Evolutionary conservation across 35 echinoderm and acorn worm species (phyloP), one percentile per base, ranked within the genome.

Genomic region (Ophioderma brevispina): DNA sequence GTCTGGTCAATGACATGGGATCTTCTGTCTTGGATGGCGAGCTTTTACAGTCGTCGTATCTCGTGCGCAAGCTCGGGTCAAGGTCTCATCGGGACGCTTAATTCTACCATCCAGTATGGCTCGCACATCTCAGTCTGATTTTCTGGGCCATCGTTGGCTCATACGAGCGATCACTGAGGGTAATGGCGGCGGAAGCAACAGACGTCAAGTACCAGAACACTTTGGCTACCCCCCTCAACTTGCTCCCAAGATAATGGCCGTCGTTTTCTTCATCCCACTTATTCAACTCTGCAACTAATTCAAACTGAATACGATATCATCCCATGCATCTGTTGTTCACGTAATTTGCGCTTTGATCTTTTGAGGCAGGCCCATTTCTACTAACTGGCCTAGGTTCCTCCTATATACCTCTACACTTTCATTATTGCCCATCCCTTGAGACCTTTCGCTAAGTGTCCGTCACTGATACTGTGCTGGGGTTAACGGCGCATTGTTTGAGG

Each of bases 251-350:
- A n/a, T 80, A 23, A 89, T 50, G 13, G 87, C 87, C 87, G 80
- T 89, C 32, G 87, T 81, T n/a, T 6, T 79, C 33, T 0, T 81
- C 40, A 31, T 89, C 37, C 87, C 87, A 89, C 4, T 39, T 1
- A 35, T 81, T 80, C 10, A 81, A 18, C 18, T 79, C 87, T 25
- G 87, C 87, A 34, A 89, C 77, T 1, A 89, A 21, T 89, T 89
- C 38, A 56, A 89, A 89, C 50, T 89, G 87, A 15, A 77, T 36
- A 8, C 23, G 14, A 38, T 81, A 81, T 88, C 64, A 34, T 79
- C 70, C 86, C 86, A 88, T 8, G 86, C 78, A n/a, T n/a, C 32
- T 5, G 0, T 41, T 1, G 76, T 77, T 23, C 79, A 33, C 33
- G 32, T 80, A 17, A 8, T 4, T 17, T 4, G 41, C 17, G 41